These are phyloP conservation scores for Hyperoplus immaculatus DNA, from an alignment of 2,797 vertebrate genomes.

Conservation along the genomic window DNA sequence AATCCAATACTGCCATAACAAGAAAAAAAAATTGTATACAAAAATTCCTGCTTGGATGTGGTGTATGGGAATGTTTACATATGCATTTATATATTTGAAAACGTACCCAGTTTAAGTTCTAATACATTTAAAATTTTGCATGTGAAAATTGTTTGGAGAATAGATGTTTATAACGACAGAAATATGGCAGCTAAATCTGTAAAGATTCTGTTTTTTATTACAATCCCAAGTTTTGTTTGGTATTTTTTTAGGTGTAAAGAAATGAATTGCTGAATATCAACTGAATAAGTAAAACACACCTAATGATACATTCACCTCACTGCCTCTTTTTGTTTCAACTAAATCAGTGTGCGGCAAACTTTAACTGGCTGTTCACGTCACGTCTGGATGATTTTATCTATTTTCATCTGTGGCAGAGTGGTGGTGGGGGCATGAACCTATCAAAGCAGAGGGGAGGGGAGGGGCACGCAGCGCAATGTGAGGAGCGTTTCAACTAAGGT, in stretches of 20 bases:
- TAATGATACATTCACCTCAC: conserved; percentile 16
- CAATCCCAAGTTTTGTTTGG: neutral
- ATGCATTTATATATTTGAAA: neutral
- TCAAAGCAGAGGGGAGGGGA: conserved; percentile 54
- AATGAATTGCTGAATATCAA: conserved; percentile 20
- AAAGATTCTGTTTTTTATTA: neutral
- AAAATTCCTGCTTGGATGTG: neutral
- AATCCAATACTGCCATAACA: conserved; percentile 21
- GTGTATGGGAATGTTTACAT: neutral
- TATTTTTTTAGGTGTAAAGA: neutral
- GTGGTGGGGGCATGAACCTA: conserved; percentile 60
- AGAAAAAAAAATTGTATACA: no score
- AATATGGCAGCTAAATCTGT: no score
- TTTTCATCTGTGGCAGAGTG: conserved; percentile 67
- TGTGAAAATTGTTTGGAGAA: neutral
- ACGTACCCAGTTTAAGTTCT: neutral
- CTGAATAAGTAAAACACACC: conserved; percentile 4
- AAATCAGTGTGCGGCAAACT: conserved; percentile 48
- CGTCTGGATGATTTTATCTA: conserved; percentile 72
- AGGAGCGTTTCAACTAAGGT: conserved; percentile 72
- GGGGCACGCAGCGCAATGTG: conserved; percentile 66
- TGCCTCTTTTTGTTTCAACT: conserved; percentile 2
- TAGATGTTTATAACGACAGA: neutral
- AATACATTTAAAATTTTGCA: neutral
- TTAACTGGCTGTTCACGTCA: conserved; percentile 67